These are phyloP conservation scores for Furcula furcula DNA, from an alignment of 2,888 invertebrate species.

Conservation along the genomic window DNA sequence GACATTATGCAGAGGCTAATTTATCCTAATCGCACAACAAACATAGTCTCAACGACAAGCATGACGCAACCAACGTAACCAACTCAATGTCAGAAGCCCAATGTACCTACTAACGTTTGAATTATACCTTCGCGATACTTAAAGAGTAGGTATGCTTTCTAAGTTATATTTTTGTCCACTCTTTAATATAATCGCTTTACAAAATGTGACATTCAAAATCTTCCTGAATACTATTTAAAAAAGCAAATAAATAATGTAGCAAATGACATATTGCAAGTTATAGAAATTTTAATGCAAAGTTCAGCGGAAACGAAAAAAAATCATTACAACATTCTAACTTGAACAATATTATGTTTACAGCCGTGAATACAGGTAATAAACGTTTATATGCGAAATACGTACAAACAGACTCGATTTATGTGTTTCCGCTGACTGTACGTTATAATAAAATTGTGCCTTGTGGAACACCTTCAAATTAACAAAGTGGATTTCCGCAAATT, in stretches of 20 bases:
- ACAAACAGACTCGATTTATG: conserved; percentile 24
- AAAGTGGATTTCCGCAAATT: conserved; percentile 39
- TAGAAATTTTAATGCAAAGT: neutral
- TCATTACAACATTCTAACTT: neutral
- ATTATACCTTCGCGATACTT: too few species aligned
- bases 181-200: too few species aligned
- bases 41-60: conserved; percentile 14
- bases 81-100: neutral
- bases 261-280: neutral
- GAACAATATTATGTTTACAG: conserved; percentile 1
- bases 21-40: conserved; percentile 16
- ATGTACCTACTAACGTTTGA: neutral
- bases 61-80: conserved; percentile 10
- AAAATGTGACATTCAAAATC: too few species aligned
- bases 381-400: conserved; percentile 22
- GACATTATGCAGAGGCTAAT: conserved; percentile 13
- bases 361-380: conserved; percentile 17
- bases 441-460: conserved; percentile 31
- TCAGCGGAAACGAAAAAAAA: neutral
- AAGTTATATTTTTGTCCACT: too few species aligned
- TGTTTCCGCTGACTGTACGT: conserved; percentile 29
- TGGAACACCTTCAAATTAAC: conserved; percentile 32
- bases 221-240: too few species aligned
- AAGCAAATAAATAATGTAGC: too few species aligned
- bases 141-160: too few species aligned